Conservation (phyloP, 2,797 vertebrate genomes). For the Micromesistius poutassou region DNA sequence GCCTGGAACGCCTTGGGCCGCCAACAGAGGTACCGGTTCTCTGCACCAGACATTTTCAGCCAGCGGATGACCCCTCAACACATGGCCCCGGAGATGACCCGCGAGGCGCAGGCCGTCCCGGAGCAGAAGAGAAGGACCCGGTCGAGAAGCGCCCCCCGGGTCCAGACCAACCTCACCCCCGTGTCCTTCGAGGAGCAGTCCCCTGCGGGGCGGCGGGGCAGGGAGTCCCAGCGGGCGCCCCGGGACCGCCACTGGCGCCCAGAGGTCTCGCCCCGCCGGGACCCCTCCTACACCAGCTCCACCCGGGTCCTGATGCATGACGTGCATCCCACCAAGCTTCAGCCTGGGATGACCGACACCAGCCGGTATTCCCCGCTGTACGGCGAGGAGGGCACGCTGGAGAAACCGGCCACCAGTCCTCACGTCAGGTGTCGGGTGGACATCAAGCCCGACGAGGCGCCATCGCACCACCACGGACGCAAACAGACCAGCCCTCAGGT, state of each 20-base stretch:
- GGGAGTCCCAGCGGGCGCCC: constrained; percentile 74
- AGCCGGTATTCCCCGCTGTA: constrained; percentile 85
- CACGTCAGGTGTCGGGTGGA: constrained; percentile 93
- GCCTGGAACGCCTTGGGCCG: constrained; percentile 72
- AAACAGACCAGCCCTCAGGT: constrained; percentile 64
- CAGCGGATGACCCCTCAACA: constrained; percentile 69
- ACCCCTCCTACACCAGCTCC: constrained; percentile 69
- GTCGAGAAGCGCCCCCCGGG: constrained; percentile 88
- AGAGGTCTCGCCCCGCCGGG: constrained; percentile 81
- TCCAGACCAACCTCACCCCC: constrained; percentile 78
- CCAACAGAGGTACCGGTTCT: constrained; percentile 76
- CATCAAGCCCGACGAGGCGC: constrained; percentile 88
- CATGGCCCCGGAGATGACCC: constrained; percentile 61
- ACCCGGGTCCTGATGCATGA: constrained; percentile 82
- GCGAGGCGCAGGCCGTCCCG: constrained; percentile 56
- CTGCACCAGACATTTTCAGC: constrained; percentile 75
- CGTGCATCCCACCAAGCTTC: constrained; percentile 91
- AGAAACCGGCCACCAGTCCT: constrained; percentile 80
- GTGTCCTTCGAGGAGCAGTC: constrained; percentile 75
- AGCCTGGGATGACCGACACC: constrained; percentile 85
- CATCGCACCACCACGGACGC: constrained; percentile 74
- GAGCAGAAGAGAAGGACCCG: constrained; percentile 83
- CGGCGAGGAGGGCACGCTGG: constrained; percentile 63
- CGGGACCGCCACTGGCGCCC: constrained; percentile 72
- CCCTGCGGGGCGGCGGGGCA: constrained; percentile 75